Evolutionary conservation across 2,888 invertebrate species (phyloP).

Genomic region (Apamea anceps): DNA sequence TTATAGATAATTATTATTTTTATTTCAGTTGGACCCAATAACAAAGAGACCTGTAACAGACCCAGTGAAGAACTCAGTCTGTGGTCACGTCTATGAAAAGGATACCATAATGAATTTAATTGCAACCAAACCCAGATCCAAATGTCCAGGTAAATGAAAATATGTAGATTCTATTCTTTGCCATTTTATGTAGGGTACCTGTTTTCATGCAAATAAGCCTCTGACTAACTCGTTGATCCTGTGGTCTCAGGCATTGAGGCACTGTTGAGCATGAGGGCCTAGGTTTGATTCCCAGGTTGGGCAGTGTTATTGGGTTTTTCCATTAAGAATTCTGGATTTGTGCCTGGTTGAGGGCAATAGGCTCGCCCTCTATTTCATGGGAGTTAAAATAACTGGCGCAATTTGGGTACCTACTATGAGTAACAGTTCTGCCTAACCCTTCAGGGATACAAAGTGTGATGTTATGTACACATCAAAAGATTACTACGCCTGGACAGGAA

Average conservation of each 20-base stretch:
- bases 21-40: slow-evolving; percentile 87
- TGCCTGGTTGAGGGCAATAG: not conserved
- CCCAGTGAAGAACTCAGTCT: slow-evolving; percentile 87
- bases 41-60: slow-evolving; percentile 86
- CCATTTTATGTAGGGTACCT: slow-evolving; percentile 1
- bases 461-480: too few relatives aligned
- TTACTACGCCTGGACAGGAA: too few relatives aligned
- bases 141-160: slow-evolving; percentile 82
- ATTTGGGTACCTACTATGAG: not conserved
- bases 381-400: not conserved
- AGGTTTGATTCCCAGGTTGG: not conserved
- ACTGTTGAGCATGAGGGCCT: not conserved
- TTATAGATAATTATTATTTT: too few relatives aligned
- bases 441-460: not conserved
- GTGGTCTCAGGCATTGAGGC: too few relatives aligned
- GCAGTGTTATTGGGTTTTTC: not conserved
- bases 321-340: not conserved
- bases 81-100: slow-evolving; percentile 88
- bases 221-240: not conserved
- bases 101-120: slow-evolving; percentile 84
- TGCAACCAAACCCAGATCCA: slow-evolving; percentile 76
- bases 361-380: not conserved
- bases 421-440: not conserved
- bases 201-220: not conserved
- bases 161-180: not conserved